Conservation (phyloP, 92 coral and sea anemone genomes). For the Nematostella vectensis region DNA sequence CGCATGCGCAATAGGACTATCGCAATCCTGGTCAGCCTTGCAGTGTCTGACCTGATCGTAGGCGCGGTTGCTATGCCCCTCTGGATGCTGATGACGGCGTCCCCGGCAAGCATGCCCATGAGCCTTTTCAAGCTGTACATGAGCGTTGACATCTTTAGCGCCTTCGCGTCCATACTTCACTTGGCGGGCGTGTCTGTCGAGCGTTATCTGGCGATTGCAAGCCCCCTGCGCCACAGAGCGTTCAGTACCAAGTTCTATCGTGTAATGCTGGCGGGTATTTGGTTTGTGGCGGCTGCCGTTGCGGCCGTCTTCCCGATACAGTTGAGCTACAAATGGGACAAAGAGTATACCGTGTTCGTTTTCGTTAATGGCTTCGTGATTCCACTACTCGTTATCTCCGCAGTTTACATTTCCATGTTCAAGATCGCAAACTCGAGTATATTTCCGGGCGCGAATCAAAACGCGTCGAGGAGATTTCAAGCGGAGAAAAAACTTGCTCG, state of each 20-base stretch:
- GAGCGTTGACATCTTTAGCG: constrained; percentile 71
- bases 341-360: constrained; percentile 20
- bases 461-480: constrained; percentile 23
- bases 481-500: constrained; percentile 30
- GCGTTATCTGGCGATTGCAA: constrained; percentile 73
- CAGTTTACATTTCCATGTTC: constrained; percentile 34
- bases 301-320: constrained; percentile 41
- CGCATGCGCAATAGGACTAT: constrained; percentile 60
- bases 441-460: constrained; percentile 18
- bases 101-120: constrained; percentile 8
- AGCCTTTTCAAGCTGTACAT: constrained; percentile 35
- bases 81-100: constrained; percentile 45
- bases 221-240: constrained; percentile 66
- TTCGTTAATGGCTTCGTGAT: constrained; percentile 29
- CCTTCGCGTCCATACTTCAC: constrained; percentile 84
- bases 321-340: constrained; percentile 6
- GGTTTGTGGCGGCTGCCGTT: constrained; percentile 32
- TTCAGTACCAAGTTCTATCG: constrained; percentile 43
- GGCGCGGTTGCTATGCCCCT: constrained; percentile 72
- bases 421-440: constrained; percentile 28
- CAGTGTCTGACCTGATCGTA: constrained; percentile 60
- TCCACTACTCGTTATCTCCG: constrained; percentile 25
- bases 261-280: constrained; percentile 42
- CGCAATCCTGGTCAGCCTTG: constrained; percentile 58
- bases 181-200: constrained; percentile 84